A percentile compares a stretch with the other conserved stretches of the same genome.
These are phyloP conservation scores for Chaetops frenatus DNA, from an alignment of 2,113 vertebrate species.

Conservation along the genomic window DNA sequence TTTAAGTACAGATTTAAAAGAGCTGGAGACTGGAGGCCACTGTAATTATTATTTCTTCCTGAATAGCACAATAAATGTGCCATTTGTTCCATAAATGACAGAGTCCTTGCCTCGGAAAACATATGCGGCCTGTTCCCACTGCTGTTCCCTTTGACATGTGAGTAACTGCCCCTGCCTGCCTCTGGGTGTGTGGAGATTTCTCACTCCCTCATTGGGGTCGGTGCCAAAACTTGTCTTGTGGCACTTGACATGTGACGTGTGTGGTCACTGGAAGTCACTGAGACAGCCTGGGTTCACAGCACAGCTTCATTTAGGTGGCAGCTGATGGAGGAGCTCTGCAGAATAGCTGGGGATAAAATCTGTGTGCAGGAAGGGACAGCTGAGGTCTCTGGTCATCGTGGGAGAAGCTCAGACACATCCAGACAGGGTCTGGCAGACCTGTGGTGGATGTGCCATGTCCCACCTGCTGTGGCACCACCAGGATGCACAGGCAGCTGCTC, in stretches of 20 bases:
- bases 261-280: not conserved
- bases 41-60: conserved; percentile 25
- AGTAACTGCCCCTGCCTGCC: not conserved
- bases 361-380: not conserved
- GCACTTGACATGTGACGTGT: accelerated
- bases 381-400: not conserved
- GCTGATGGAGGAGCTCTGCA: not conserved
- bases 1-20: not conserved
- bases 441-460: not conserved
- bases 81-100: not conserved
- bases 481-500: not conserved
- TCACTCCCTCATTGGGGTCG: not conserved
- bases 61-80: not conserved
- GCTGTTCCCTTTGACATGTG: not conserved
- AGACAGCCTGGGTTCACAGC: not conserved
- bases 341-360: not conserved
- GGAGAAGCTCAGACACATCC: not conserved
- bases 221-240: not conserved
- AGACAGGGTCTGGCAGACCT: not conserved
- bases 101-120: not conserved
- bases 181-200: not conserved
- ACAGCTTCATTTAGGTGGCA: not conserved
- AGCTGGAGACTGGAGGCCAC: not conserved
- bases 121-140: not conserved
- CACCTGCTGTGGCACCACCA: not conserved